phyloP scores from a whole-genome alignment of 2,797 vertebrate genomes.

The Pachyuromys duprasi region DNA sequence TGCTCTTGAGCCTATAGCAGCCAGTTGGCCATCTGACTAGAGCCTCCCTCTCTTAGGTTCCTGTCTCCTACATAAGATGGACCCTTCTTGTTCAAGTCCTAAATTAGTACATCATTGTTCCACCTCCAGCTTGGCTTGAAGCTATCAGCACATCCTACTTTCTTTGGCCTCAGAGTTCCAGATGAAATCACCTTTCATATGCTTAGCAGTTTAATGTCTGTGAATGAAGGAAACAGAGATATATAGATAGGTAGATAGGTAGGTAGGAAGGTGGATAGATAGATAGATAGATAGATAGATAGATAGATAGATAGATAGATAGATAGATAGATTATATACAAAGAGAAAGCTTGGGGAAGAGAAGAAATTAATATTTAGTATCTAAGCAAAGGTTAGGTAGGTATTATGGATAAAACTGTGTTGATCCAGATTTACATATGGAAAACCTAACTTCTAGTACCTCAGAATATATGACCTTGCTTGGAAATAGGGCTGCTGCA shows the following conservation, averaged over 20 bases:
- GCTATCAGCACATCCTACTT: background rate
- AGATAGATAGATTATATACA: background rate
- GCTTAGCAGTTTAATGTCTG: background rate
- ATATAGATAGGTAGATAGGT: background rate
- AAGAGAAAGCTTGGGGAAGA: fast-evolving
- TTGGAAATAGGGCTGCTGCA: background rate
- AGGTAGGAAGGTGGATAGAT: background rate
- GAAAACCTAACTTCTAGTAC: background rate
- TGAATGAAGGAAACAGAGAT: background rate
- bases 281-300: background rate
- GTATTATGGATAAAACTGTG: background rate
- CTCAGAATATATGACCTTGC: background rate
- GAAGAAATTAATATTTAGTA: background rate
- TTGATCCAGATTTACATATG: background rate
- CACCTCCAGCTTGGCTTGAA: too few species aligned
- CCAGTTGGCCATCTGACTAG: too few species aligned
- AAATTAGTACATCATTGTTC: background rate
- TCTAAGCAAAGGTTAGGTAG: background rate
- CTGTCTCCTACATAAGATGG: fast-evolving
- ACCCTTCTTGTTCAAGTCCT: too few species aligned
- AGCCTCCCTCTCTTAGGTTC: background rate
- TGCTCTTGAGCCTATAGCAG: background rate
- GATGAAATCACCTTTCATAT: background rate
- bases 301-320: background rate
- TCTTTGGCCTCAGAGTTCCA: background rate